Evolutionary conservation across 2,797 vertebrate genomes (phyloP), one percentile per base, ranked within the genome.

Genomic region (Sebastes hubbsi): DNA sequence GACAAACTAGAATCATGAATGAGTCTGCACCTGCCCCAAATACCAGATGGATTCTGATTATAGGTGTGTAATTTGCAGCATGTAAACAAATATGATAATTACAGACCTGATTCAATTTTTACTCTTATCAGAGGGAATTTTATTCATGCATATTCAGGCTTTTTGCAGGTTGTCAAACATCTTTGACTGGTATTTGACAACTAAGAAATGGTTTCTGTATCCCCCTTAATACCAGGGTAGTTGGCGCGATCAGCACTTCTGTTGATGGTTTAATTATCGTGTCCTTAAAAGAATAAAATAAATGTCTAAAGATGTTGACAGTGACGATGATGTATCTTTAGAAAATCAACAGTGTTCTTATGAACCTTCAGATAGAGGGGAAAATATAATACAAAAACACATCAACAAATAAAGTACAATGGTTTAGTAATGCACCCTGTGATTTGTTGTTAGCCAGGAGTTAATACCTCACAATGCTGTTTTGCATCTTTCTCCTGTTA

Each of bases 401-500:
- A 72, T 72, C 16, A 69, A 14, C 32, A 49, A 72, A 63, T 55
- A 49, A 71, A 75, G 25, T 20, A 58, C 32, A 72, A 82, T 83
- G 46, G 55, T 79, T 85, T 80, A 76, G 87, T 87, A 80, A 86
- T 84, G 67, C 12, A 22, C 32, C 6, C 55, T 62, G 38, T 69
- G 71, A 88, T 88, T 84, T 84, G 61, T 75, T 75, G 60, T 83
- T 72, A 84, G 64, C 72, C 55, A 69, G 74, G 54, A 81, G 74
- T 80, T 63, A 78, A 82, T 81, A 76, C 59, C 73, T 86, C 63
- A 58, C 14, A 25, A 56, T 34, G 59, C 64, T 79, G 52, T 82
- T 91, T 86, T 85, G 66, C 76, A 87, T 84, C 46, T 77, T 81
- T 77, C 66, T 55, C 55, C 36, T 54, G 75, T 80, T 81, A 85